Base-by-base conservation (phyloP, 2,888 invertebrate species). In the Tenthredo notha region DNA sequence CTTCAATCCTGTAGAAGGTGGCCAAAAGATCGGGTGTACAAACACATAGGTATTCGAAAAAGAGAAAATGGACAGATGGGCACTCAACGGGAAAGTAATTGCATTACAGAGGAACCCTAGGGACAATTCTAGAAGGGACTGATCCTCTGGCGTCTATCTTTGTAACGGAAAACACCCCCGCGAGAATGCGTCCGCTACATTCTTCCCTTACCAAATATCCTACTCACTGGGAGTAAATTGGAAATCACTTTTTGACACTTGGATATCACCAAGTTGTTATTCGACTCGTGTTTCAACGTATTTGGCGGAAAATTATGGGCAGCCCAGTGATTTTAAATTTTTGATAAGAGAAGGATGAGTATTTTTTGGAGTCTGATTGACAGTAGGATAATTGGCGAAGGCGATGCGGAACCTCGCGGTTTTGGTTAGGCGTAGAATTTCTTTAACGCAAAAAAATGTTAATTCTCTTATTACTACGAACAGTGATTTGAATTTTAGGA, bases 11-110 rank as follows among this genome's bases (percentile, higher is more conserved):
- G 77, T 10, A 54, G 54, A n/a, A 77, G 21, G 18, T 9, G 18
- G 50, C 18, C 9, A 12, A 40, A 1, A n/a, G 58, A 61, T n/a
- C 37, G 1, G 47, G 77, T 37, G 40, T 61, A 58, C 37, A 80
- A 61, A 37, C 40, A 80, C 80, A 21, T 12, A 80, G 80, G 61
- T 25, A 78, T 78, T 61, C 67, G n/a, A n/a, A 78, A 80, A 67
- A 65, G 80, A 43, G 33, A 78, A n/a, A 37, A 80, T 37, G 77
- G 78, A 75, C 43, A 61, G 84, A 78, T 61, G 61, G 80, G 80
- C 65, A 50, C 78, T 84, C 78, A 47, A 40, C 78, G 33, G 10
- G 47, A 78, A 84, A 78, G 67, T 84, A 84, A 84, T 84, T 84
- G 84, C 80, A 65, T 84, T 78, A 80, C 80, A 58, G 40, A 37